These are phyloP conservation scores for Colletes collaris DNA, from an alignment of 2,888 invertebrate species.

Conservation along the genomic window DNA sequence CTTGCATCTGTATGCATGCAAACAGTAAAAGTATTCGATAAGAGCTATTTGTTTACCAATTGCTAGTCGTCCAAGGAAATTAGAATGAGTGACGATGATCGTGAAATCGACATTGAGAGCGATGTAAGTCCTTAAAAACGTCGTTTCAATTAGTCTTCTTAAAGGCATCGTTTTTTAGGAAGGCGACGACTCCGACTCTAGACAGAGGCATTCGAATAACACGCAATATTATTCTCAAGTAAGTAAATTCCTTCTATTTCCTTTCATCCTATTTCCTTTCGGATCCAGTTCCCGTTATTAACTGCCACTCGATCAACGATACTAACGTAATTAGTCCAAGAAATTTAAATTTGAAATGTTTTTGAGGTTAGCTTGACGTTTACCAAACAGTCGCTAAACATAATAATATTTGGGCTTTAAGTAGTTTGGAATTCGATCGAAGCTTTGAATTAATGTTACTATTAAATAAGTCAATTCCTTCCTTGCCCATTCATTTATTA, in stretches of 20 bases:
- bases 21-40: constrained; percentile 13
- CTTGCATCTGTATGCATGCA: neutral
- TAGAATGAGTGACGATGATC: constrained; percentile 96
- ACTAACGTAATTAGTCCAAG: neutral
- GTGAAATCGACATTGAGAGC: constrained; percentile 97
- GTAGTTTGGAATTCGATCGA: no score
- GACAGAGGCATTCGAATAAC: constrained; percentile 87
- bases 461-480: no score
- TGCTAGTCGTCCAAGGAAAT: constrained; percentile 33
- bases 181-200: constrained; percentile 91
- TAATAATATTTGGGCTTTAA: no score
- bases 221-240: constrained; percentile 92
- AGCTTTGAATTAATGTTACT: no score
- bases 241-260: constrained; percentile 54
- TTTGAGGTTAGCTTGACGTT: constrained; percentile 39
- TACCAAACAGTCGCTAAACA: neutral
- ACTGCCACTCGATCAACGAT: neutral
- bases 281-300: neutral
- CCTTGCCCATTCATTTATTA: no score
- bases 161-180: constrained; percentile 84
- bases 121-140: constrained; percentile 88
- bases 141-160: constrained; percentile 16
- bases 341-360: neutral
- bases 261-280: neutral
- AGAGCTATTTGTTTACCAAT: constrained; percentile 56